Conservation (phyloP, 2,113 vertebrate species). For the Gallinago undulata region DNA sequence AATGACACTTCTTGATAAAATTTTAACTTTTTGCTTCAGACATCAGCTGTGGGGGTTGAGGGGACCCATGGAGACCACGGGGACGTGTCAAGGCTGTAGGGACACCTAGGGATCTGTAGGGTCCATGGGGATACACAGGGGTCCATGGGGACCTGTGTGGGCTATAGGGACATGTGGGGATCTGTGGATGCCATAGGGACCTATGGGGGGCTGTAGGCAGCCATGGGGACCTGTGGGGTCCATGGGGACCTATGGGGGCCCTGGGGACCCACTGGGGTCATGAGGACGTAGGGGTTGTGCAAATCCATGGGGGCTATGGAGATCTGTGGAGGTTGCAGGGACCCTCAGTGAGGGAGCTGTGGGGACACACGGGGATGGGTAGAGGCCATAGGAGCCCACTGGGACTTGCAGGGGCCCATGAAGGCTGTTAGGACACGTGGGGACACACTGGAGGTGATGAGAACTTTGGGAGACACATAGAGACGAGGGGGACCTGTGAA, state of each 20-base stretch:
- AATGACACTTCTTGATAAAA: not conserved
- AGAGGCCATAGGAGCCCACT: not conserved
- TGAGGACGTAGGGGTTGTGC: not conserved
- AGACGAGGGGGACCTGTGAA: not conserved
- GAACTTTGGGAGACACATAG: not conserved
- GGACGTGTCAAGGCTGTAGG: no score
- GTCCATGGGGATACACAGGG: not conserved
- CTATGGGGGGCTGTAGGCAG: no score
- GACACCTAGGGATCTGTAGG: not conserved
- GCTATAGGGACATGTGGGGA: not conserved
- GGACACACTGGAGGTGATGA: not conserved
- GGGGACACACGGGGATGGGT: no score
- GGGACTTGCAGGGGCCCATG: no score
- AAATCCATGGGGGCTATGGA: not conserved
- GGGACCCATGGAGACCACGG: accelerated
- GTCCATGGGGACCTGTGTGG: not conserved
- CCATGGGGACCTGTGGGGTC: accelerated
- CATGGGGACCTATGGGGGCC: not conserved
- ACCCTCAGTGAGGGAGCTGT: not conserved
- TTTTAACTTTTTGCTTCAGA: not conserved
- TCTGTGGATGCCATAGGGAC: no score
- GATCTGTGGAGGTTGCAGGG: no score
- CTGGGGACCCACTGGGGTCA: not conserved
- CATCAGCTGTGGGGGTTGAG: no score
- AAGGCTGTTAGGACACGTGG: not conserved